Evolutionary conservation across 1,140 invertebrate genomes (phyloP), one percentile per base, ranked within the genome.

Genomic region (Microplitis demolitor): DNA sequence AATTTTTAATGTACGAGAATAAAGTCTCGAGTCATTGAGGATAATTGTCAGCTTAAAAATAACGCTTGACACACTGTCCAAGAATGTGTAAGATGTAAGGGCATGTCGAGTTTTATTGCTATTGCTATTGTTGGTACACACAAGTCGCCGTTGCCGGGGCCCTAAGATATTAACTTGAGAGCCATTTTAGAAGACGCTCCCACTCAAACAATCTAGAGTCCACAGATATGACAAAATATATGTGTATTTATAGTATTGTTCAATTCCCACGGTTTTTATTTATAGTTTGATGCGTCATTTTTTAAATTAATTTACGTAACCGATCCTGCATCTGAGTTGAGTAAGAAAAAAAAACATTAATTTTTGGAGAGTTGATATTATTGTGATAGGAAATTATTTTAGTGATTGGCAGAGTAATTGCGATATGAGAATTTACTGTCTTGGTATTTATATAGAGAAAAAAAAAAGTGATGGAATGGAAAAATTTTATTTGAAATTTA

Each of bases 1-100:
- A 13, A 24, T 24, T 24, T 24, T 2, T 24, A 24, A 51, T 14
- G 50, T 53, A 54, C 62, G 24, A 71, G 62, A 71, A 71, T 71
- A 71, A 71, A 64, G 62, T 72, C 37, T 56, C 9, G 24, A 64
- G 61, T 73, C 63, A 71, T 76, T 73, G 68, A 71, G 58, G 35
- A 39, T 56, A 39, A 67, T 72, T 75, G 61, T 75, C 56, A 67
- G 75, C 77, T 85, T 84, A 84, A 86, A 85, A 45, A 86, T 87
- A 86, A 81, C 81, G 34, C 75, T 76, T 83, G 83, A 84, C 85
- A 84, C 84, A 85, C 81, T 83, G 80, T 69, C 77, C 76, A 81
- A 78, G 84, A 87, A 87, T 87, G 6, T 45, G 39, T 45, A 45
- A 45, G 6, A 45, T 24, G 83, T 82, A 83, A 85, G 81, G 83